phyloP scores from a whole-genome alignment of 2,888 invertebrate species.

The Papilio gigon region DNA sequence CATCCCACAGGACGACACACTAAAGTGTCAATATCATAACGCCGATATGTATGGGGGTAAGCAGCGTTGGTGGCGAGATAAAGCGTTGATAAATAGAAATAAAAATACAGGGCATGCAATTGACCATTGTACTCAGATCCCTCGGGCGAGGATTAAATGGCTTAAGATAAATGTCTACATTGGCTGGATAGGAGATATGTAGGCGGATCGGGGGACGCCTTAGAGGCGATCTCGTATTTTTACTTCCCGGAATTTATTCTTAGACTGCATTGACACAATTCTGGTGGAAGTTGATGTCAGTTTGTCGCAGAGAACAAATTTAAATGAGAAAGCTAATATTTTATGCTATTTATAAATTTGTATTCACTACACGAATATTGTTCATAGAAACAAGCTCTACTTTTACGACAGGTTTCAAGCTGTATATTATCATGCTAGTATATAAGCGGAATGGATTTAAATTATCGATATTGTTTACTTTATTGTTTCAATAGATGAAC shows the following conservation, averaged over 20 bases:
- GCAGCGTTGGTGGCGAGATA: slow-evolving; percentile 63
- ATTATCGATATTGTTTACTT: background rate
- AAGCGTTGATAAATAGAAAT: slow-evolving; percentile 57
- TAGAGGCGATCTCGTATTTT: slow-evolving; percentile 51
- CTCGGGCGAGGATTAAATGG: slow-evolving; percentile 23
- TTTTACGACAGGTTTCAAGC: no score
- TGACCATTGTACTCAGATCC: slow-evolving; percentile 45
- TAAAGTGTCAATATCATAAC: slow-evolving; percentile 64
- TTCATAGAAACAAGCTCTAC: no score
- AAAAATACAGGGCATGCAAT: slow-evolving; percentile 49
- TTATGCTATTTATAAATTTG: background rate
- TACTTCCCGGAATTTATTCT: slow-evolving; percentile 55
- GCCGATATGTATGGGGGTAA: slow-evolving; percentile 49
- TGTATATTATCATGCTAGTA: background rate
- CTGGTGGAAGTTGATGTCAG: slow-evolving; percentile 47
- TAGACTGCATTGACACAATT: slow-evolving; percentile 54
- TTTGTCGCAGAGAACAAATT: slow-evolving; percentile 44
- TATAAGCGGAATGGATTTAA: background rate
- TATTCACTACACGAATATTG: background rate
- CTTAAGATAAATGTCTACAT: slow-evolving; percentile 37
- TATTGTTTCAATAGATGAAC: background rate
- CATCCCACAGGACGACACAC: slow-evolving; percentile 55
- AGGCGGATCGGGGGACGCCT: slow-evolving; percentile 50
- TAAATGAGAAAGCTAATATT: slow-evolving; percentile 11
- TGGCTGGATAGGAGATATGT: slow-evolving; percentile 45